Percentiles rank a stretch among this genome's conserved stretches.
phyloP scores from a whole-genome alignment of 2,113 vertebrate genomes.

The Oreocharis arfaki region DNA sequence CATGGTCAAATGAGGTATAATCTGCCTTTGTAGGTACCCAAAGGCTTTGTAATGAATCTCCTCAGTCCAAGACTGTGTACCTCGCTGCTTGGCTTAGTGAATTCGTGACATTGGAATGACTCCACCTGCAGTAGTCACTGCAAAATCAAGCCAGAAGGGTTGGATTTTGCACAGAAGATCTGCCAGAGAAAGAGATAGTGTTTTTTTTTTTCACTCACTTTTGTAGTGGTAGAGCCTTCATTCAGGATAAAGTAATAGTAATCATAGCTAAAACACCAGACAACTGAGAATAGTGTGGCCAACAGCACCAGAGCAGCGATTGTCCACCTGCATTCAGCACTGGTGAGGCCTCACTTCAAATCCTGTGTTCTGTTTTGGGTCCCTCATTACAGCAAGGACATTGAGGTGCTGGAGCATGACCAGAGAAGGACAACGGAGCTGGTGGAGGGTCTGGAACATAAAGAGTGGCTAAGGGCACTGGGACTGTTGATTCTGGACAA shows the following conservation, averaged over 20 bases:
- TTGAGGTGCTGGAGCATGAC: neutral
- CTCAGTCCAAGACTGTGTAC: neutral
- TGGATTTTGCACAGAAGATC: neutral
- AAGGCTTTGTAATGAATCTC: neutral
- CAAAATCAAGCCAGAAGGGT: neutral
- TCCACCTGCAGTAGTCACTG: neutral
- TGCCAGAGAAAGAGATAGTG: neutral
- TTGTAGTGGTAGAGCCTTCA: accelerated
- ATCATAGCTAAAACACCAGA: neutral
- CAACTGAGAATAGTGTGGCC: accelerated
- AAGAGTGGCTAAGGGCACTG: neutral
- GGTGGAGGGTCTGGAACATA: neutral
- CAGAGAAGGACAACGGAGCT: neutral
- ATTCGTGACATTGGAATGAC: neutral
- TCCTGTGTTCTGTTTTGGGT: neutral
- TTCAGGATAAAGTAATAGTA: neutral
- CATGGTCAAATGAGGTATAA: neutral
- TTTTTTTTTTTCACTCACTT: neutral
- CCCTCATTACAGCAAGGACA: neutral
- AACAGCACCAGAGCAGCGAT: neutral
- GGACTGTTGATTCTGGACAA: neutral
- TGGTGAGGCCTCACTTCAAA: neutral
- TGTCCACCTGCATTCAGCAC: neutral
- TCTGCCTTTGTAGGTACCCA: neutral
- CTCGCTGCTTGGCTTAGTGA: neutral